Evolutionary conservation across 2,113 vertebrate genomes (phyloP), one percentile per base, ranked within the genome.

Genomic region (Chascanopsetta lugubris): DNA sequence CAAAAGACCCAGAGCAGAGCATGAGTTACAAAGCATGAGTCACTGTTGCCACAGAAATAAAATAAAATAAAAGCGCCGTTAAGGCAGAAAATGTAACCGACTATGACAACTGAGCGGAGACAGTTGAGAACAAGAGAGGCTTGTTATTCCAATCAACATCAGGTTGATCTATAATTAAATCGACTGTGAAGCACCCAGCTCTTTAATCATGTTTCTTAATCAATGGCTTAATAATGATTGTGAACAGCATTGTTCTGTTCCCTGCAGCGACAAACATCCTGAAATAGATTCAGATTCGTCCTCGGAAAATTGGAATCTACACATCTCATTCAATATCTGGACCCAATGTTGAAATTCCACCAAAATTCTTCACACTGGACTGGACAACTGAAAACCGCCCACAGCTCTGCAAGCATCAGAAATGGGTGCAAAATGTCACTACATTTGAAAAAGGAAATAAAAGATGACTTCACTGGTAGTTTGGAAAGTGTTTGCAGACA

Each of bases 121-220:
- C 4, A 1, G 3, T 0, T 51, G 10, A 38, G 15, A 38, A 10
- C 6, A 6, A 22, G 30, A 11, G 25, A 43, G 11, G 17, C 8
- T 8, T 49, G 17, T 59, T 59, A 40, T 1, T 34, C 18, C 43
- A 69, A 66, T 66, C 46, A 70, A 29, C 34, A 45, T 27, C 26
- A 55, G 54, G 1, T 30, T 61, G 11, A 17, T 20, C 48, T 67
- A 32, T 70, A 24, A 55, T 67, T 72, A 0, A 56, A 70, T 62
- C 24, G 55, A 61, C 56, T 50, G 50, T 40, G 34, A 69, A 68
- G 60, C 18, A 36, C 60, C 42, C 12, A 21, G 10, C 10, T 56
- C 24, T 62, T 64, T 57, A 50, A 70, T 69, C 40, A 22, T 20
- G 29, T 68, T 62, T 67, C 32, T 46, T 25, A 53, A 27, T 63